phyloP scores from a whole-genome alignment of 2,888 invertebrate species.

The Ornithoptera alexandrae region DNA sequence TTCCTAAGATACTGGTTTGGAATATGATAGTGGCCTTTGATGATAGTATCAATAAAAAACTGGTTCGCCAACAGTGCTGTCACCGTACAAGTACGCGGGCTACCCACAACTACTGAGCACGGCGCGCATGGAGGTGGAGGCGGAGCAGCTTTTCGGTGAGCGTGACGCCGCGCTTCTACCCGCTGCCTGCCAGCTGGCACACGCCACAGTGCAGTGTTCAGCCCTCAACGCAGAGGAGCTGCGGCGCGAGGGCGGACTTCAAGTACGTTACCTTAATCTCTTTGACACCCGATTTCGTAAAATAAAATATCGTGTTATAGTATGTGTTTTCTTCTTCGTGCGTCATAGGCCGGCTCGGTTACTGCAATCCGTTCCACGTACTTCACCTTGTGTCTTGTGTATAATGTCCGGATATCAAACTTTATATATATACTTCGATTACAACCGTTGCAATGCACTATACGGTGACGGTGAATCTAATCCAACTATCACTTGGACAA shows the following conservation, averaged over 20 bases:
- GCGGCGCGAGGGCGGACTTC: slow-evolving; percentile 94
- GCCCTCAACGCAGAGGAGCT: slow-evolving; percentile 98
- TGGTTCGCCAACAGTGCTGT: slow-evolving; percentile 80
- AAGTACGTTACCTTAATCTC: slow-evolving; percentile 66
- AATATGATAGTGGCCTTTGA: background rate
- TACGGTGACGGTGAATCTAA: too few relatives aligned
- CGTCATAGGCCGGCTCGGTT: too few relatives aligned
- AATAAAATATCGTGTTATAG: too few relatives aligned
- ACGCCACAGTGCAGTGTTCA: slow-evolving; percentile 97
- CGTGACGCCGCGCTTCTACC: slow-evolving; percentile 83
- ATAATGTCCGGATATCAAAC: too few relatives aligned
- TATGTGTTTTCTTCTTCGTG: too few relatives aligned
- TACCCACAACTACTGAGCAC: slow-evolving; percentile 98
- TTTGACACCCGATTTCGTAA: too few relatives aligned
- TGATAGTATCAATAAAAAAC: background rate
- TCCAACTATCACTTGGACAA: too few relatives aligned
- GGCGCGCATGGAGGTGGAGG: slow-evolving; percentile 94
- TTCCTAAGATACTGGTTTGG: background rate
- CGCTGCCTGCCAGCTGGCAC: slow-evolving; percentile 96
- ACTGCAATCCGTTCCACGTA: too few relatives aligned
- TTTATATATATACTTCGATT: too few relatives aligned
- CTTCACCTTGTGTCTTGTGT: too few relatives aligned
- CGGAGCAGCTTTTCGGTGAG: slow-evolving; percentile 91
- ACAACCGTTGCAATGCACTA: too few relatives aligned
- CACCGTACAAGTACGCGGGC: slow-evolving; percentile 99